Conservation (phyloP, 2,888 invertebrate genomes). For the Onchidella celtica region DNA sequence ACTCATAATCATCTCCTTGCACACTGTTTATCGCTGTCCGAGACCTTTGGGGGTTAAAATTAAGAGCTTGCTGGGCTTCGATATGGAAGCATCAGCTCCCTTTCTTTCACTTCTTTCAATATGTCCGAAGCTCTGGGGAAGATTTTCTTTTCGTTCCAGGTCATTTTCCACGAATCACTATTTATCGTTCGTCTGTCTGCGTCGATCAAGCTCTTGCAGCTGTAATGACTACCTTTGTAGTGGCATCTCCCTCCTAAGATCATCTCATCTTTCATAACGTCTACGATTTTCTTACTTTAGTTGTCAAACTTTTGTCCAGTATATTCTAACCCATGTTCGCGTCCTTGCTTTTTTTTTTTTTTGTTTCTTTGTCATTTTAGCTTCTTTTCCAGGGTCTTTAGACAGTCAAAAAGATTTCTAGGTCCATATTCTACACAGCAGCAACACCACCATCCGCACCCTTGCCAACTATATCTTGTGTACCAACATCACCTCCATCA, state of each 20-base stretch:
- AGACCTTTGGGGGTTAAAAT: no score
- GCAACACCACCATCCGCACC: no score
- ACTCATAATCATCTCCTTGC: background rate
- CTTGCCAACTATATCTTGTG: no score
- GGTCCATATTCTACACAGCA: no score
- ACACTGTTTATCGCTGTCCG: background rate
- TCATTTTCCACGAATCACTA: constrained; percentile 3
- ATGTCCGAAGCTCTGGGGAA: background rate
- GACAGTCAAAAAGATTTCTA: no score
- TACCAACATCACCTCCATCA: no score
- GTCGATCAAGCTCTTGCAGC: background rate
- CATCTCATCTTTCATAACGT: background rate
- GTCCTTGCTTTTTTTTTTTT: background rate
- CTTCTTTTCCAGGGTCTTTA: no score
- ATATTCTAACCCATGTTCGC: background rate
- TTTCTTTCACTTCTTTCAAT: background rate
- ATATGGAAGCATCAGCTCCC: no score
- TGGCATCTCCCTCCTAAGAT: background rate
- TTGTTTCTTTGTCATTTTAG: background rate
- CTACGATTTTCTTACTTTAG: background rate
- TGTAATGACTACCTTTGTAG: background rate
- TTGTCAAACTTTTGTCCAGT: background rate
- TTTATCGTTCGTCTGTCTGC: background rate
- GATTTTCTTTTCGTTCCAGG: constrained; percentile 5
- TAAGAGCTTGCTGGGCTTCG: no score